Conservation (phyloP, 1,140 invertebrate species). For the Trialeurodes vaporariorum region DNA sequence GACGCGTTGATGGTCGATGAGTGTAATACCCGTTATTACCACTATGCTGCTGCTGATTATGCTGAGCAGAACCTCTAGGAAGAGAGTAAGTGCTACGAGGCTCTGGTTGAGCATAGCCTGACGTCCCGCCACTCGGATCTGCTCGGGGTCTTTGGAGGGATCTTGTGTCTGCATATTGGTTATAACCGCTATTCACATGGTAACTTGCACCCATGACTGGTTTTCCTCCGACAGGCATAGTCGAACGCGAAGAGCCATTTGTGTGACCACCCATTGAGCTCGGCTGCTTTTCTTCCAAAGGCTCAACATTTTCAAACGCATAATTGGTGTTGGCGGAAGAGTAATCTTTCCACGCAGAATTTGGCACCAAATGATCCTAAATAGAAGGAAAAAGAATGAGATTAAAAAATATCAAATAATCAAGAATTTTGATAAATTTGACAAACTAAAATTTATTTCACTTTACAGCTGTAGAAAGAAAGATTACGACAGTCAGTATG, state of each 20-base stretch:
- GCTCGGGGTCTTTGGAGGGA: constrained; percentile 43
- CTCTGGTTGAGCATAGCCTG: constrained; percentile 17
- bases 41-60: constrained; percentile 27
- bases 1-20: constrained; percentile 32
- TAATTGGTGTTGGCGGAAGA: constrained; percentile 72
- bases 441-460: too few species aligned
- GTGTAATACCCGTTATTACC: constrained; percentile 40
- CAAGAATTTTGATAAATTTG: too few species aligned
- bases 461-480: too few species aligned
- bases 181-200: constrained; percentile 30
- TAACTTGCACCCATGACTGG: constrained; percentile 12
- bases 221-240: constrained; percentile 20
- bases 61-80: constrained; percentile 32
- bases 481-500: too few species aligned
- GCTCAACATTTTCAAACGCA: constrained; percentile 71
- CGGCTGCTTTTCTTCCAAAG: constrained; percentile 51
- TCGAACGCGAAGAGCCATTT: constrained; percentile 21
- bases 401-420: too few species aligned
- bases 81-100: constrained; percentile 38
- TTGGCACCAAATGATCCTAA: constrained; percentile 67
- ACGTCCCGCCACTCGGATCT: constrained; percentile 13
- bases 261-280: constrained; percentile 26
- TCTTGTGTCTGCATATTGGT: constrained; percentile 44
- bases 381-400: too few species aligned
- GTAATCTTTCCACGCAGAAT: constrained; percentile 78